Evolutionary conservation across 2,113 vertebrate species (phyloP).

Genomic region (Irena cyanogastra): DNA sequence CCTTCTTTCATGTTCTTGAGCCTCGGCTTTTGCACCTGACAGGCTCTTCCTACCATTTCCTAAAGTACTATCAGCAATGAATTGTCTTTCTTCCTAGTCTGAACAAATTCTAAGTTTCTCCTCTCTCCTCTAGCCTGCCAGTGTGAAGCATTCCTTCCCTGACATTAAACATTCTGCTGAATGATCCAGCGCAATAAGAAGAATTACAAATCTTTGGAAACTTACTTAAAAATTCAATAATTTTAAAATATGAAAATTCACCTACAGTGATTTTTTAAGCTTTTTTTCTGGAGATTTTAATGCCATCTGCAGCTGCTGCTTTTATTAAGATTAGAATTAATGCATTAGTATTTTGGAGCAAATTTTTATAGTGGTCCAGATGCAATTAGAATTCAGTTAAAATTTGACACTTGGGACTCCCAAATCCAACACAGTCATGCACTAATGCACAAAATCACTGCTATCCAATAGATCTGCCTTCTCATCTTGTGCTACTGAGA

Average conservation of each 20-base stretch:
- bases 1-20: background rate
- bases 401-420: background rate
- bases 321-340: background rate
- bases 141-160: background rate
- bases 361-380: background rate
- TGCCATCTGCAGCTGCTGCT: background rate
- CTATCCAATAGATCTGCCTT: background rate
- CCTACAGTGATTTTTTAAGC: background rate
- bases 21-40: background rate
- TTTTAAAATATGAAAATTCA: background rate
- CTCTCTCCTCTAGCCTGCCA: background rate
- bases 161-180: background rate
- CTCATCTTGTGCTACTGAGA: background rate
- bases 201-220: background rate
- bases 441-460: background rate
- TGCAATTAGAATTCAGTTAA: background rate
- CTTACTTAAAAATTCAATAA: background rate
- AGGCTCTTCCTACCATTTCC: background rate
- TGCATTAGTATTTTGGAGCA: background rate
- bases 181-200: background rate
- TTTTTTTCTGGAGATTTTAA: background rate
- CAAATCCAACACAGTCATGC: background rate
- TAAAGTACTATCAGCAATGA: background rate
- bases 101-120: background rate
- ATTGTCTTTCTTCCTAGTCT: background rate